phyloP scores from a whole-genome alignment of 2,113 vertebrate genomes.

The Rattus rattus region DNA sequence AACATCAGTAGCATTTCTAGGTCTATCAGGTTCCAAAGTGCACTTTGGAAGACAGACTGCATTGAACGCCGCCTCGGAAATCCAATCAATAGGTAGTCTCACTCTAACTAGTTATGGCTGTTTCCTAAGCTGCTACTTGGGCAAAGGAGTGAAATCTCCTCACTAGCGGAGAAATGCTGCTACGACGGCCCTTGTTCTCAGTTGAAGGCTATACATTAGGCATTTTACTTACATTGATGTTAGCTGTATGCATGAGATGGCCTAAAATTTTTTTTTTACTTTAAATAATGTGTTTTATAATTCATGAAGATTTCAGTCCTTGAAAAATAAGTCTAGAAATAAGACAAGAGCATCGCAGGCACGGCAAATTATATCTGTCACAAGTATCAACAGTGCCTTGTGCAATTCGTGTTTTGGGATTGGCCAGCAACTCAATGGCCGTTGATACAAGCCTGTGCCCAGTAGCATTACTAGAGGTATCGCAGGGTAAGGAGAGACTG shows the following conservation, averaged over 20 bases:
- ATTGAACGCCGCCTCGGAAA: constrained; percentile 32
- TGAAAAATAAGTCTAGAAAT: constrained; percentile 30
- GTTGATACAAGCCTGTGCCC: not conserved
- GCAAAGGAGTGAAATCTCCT: not conserved
- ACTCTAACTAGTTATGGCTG: not conserved
- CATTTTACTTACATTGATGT: not conserved
- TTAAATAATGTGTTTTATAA: not conserved
- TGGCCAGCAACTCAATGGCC: not conserved
- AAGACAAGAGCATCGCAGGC: not conserved
- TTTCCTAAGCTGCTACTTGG: not conserved
- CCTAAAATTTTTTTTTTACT: not conserved
- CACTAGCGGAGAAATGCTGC: not conserved
- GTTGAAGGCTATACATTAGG: not conserved
- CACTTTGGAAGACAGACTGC: constrained; percentile 12
- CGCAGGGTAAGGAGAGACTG: not conserved
- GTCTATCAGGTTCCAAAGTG: not conserved
- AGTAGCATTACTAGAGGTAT: not conserved
- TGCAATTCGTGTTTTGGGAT: not conserved
- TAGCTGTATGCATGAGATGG: not conserved
- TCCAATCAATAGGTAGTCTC: not conserved
- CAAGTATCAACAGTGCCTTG: not conserved
- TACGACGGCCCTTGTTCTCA: not conserved
- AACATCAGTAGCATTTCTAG: not conserved
- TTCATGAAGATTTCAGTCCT: not conserved
- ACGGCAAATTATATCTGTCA: not conserved